phyloP scores from a whole-genome alignment of 1,140 invertebrate species.

The Brachionus manjavacas region DNA sequence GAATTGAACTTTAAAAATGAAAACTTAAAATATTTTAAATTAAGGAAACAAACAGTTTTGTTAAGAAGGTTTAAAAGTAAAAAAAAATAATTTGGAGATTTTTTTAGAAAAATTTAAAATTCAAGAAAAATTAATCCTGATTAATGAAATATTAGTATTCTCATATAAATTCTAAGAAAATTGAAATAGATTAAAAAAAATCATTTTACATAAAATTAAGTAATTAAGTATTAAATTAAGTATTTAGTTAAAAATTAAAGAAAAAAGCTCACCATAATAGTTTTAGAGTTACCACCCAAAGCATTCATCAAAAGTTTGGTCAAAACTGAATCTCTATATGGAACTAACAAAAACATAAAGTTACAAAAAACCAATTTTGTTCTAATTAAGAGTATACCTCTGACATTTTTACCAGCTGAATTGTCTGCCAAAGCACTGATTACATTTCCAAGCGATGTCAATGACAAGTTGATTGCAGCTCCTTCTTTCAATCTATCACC shows the following conservation, averaged over 20 bases:
- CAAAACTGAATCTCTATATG: slow-evolving; percentile 61
- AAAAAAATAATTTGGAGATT: no score
- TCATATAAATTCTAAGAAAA: no score
- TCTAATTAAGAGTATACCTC: not conserved
- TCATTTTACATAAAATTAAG: no score
- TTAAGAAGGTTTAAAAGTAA: no score
- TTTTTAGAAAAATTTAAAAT: no score
- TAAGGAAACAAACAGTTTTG: no score
- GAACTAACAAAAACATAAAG: slow-evolving; percentile 49
- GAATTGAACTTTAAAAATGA: no score
- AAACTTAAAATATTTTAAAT: no score
- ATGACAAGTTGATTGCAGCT: slow-evolving; percentile 64
- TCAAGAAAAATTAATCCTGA: no score
- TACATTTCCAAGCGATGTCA: slow-evolving; percentile 63
- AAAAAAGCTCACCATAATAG: slow-evolving; percentile 60
- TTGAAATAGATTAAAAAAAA: no score
- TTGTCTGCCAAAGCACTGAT: slow-evolving; percentile 60
- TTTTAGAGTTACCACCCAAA: slow-evolving; percentile 64
- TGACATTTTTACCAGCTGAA: slow-evolving; percentile 37
- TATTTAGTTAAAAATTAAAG: not conserved
- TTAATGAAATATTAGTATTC: no score
- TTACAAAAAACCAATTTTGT: not conserved
- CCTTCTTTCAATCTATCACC: slow-evolving; percentile 65
- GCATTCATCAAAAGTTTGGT: slow-evolving; percentile 62
- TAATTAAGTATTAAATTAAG: no score